These are phyloP conservation scores for Crenuchus spilurus DNA, from an alignment of 2,797 vertebrate species.

Conservation along the genomic window DNA sequence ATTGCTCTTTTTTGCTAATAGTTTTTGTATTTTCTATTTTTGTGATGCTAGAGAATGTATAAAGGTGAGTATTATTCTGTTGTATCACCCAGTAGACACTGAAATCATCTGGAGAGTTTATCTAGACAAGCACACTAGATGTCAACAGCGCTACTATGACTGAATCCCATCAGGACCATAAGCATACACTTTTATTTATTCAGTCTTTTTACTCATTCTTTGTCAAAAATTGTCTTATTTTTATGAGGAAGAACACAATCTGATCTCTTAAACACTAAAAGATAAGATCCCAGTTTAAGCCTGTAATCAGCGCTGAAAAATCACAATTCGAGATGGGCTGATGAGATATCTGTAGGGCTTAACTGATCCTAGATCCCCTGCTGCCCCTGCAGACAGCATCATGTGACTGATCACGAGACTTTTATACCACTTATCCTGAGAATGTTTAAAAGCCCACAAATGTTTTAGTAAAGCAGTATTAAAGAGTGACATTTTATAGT, in stretches of 20 bases:
- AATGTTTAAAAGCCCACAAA: constrained; percentile 59
- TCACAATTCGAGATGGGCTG: background rate
- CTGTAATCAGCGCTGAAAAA: background rate
- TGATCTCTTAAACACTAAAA: constrained; percentile 21
- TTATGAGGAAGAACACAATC: constrained; percentile 33
- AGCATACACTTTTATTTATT: constrained; percentile 70
- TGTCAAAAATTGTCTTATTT: constrained; percentile 69
- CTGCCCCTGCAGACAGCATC: constrained; percentile 33
- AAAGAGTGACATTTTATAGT: constrained; percentile 76
- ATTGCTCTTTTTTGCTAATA: constrained; percentile 27
- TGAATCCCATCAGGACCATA: constrained; percentile 30
- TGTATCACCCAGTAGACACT: constrained; percentile 29
- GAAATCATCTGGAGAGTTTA: background rate
- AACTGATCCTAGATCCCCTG: constrained; percentile 17
- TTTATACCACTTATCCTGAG: constrained; percentile 61
- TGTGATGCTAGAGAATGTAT: constrained; percentile 49
- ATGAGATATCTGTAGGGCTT: constrained; percentile 11
- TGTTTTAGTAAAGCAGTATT: constrained; percentile 59
- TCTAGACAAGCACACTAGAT: background rate
- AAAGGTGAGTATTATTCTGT: constrained; percentile 28
- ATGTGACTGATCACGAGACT: constrained; percentile 35
- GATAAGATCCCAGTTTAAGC: constrained; percentile 9
- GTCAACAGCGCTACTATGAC: constrained; percentile 17
- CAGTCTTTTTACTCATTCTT: constrained; percentile 52
- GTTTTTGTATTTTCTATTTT: constrained; percentile 40